Evolutionary conservation across 2,888 invertebrate genomes (phyloP), one percentile per base, ranked within the genome.

Genomic region (Cecidostiba fungosa): DNA sequence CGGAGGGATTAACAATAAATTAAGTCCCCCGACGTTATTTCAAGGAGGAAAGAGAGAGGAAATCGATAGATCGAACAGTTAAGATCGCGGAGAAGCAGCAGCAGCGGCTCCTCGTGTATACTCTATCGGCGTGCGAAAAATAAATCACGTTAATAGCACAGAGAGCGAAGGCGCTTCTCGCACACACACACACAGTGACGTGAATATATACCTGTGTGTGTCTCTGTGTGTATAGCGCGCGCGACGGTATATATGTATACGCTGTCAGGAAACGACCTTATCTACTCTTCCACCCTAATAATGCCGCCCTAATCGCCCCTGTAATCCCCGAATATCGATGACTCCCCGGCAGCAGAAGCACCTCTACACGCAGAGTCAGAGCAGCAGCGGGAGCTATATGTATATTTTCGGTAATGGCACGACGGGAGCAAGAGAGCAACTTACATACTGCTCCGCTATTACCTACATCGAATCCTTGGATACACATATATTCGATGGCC

Each of bases 231-330:
- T 77, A 76, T 19, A 4, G 32, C 14, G 29, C 5, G 66, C 26
- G 12, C 26, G 62, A 26, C 10, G 66, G 29, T 14, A 4, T 54
- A 29, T 26, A 12, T n/a, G n/a, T 5, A 16, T 26, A 23, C 26
- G 32, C 79, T 29, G 89, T 88, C 88, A 88, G 88, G 88, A 89
- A 89, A 89, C 88, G 88, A 89, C 88, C 89, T 89, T 89, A 89
- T 89, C 89, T 89, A 89, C 88, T 88, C 89, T 89, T 89, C 89
- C 88, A 88, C 89, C 89, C 89, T 89, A 89, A 89, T 89, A 89
- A 89, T 89, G 88, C 89, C 88, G 87, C 87, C 86, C 87, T 89
- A 89, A 89, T 89, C 89, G 88, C 86, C 86, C 87, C 89, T 88
- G 89, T 89, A 89, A 89, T 89, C 89, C 89, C 82, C 87, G 88